These are phyloP conservation scores for Eustalomyia histrio DNA, from an alignment of 2,888 invertebrate genomes.

Conservation along the genomic window DNA sequence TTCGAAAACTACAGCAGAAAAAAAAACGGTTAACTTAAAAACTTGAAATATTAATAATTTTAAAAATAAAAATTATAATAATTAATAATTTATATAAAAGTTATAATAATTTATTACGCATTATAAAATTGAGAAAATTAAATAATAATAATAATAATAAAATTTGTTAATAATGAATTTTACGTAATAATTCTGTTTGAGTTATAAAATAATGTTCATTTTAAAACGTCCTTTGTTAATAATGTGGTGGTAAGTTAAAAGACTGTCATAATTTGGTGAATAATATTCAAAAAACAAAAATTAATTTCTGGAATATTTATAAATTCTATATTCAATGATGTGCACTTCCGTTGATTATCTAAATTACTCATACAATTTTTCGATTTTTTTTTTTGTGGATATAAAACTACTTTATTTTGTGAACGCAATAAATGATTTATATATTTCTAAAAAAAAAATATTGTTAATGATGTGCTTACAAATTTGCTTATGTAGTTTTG, in stretches of 20 bases:
- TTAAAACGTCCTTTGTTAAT: slow-evolving; percentile 61
- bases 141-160: too few relatives aligned
- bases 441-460: too few relatives aligned
- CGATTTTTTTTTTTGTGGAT: too few relatives aligned
- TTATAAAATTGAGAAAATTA: too few relatives aligned
- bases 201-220: slow-evolving; percentile 59
- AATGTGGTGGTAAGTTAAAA: slow-evolving; percentile 65
- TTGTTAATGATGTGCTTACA: too few relatives aligned
- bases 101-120: not conserved
- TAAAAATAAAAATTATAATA: not conserved
- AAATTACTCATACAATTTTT: slow-evolving; percentile 14
- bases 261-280: not conserved
- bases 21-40: slow-evolving; percentile 48
- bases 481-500: too few relatives aligned
- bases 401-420: too few relatives aligned
- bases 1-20: slow-evolving; percentile 31
- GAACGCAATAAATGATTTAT: too few relatives aligned
- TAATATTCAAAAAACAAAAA: slow-evolving; percentile 6
- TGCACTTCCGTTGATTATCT: slow-evolving; percentile 56
- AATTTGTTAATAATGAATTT: too few relatives aligned
- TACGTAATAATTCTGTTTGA: too few relatives aligned
- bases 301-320: slow-evolving; percentile 30
- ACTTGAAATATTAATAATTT: not conserved
- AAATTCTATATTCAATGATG: slow-evolving; percentile 24
- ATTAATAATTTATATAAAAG: not conserved